Conservation (phyloP, 2,797 vertebrate genomes). For the Ceryle rudis region DNA sequence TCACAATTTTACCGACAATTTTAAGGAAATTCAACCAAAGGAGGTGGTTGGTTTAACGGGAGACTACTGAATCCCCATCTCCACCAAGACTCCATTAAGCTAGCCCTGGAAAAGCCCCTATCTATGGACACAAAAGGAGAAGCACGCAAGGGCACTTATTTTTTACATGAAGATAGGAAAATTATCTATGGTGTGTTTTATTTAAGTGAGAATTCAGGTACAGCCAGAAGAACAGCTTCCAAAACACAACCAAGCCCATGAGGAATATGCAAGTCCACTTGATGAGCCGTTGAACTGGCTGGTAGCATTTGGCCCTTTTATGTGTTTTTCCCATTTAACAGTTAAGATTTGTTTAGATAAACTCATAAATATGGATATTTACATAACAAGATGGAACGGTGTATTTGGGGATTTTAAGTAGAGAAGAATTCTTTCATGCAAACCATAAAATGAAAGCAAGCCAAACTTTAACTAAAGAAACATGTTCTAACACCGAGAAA, state of each 20-base stretch:
- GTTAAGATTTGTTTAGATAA: slow-evolving; percentile 11
- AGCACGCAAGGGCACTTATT: background rate
- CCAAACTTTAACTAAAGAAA: slow-evolving; percentile 27
- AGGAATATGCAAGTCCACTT: background rate
- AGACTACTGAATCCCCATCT: background rate
- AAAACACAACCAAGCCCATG: background rate
- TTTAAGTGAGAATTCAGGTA: background rate
- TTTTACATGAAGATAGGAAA: background rate
- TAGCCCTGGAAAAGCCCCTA: background rate
- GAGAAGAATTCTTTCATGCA: background rate
- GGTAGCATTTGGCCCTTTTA: background rate
- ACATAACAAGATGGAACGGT: background rate
- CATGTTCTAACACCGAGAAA: slow-evolving; percentile 11
- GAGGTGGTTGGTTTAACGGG: background rate
- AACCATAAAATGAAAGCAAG: background rate
- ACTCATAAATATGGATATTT: slow-evolving; percentile 6
- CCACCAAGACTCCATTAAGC: background rate
- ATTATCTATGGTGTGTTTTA: background rate
- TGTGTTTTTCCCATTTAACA: background rate
- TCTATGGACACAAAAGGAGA: background rate
- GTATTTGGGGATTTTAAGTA: background rate
- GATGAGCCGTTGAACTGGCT: background rate
- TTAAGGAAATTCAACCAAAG: background rate
- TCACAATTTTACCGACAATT: background rate
- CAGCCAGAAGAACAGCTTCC: background rate